Evolutionary conservation across 2,113 vertebrate genomes (phyloP), one percentile per base, ranked within the genome.

Genomic region (Tragelaphus scriptus): DNA sequence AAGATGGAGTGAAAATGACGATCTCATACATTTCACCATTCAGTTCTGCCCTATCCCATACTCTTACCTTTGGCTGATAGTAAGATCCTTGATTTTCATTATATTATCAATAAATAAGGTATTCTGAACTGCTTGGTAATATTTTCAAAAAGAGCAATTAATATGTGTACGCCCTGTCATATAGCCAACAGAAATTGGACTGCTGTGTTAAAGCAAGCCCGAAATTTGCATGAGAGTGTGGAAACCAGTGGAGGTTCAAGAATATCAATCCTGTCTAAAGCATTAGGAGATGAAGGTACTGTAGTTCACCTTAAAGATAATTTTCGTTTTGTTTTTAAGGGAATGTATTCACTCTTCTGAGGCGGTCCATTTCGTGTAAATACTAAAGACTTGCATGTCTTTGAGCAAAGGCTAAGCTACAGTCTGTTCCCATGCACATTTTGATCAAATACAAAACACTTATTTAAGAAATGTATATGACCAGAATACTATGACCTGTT

Each of bases 71-170:
- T 82, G 87, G 85, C 95, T 96, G 88, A 94, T 96, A 88, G 51
- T 53, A 91, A 97, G 85, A 53, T 97, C 97, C 93, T 97, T 97
- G 94, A 89, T 63, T 98, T 97, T 98, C 89, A 95, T 7, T 4
- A 40, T 98, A 96, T 96, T 97, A 90, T 97, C 94, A 98, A 97
- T 98, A 98, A 98, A 97, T 93, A 90, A 98, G 86, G 71, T 97
- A 93, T 90, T 97, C 91, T 97, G 86, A 97, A 96, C 91, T 95
- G 95, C 96, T 79, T 98, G 97, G 90, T 98, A 82, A 97, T 98
- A 96, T 87, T 97, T 95, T 97, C 58, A 90, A 95, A 92, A 85
- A 92, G 51, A 96, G 40, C 93, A 95, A 86, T 95, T 95, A 49
- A 95, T 93, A 96, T 68, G 80, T 90, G 75, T 95, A 56, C 80